A percentile compares a stretch with the other conserved stretches of the same genome.
These are phyloP conservation scores for Lucifuga dentata DNA, from an alignment of 2,113 vertebrate genomes.

Conservation along the genomic window DNA sequence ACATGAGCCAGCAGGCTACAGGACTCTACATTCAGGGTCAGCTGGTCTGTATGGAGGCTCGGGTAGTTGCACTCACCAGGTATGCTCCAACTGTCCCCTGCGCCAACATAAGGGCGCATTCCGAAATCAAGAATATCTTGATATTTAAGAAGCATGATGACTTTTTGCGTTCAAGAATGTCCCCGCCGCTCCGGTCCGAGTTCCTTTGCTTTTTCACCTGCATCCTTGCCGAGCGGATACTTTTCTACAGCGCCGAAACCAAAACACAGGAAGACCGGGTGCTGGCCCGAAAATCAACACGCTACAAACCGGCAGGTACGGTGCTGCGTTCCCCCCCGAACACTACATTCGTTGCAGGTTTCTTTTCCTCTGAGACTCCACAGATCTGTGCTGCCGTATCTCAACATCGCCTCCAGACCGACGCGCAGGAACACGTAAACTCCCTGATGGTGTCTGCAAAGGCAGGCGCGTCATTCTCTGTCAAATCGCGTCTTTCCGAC, in stretches of 20 bases:
- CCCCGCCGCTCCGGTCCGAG: slow-evolving; percentile 78
- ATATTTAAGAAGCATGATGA: slow-evolving; percentile 94
- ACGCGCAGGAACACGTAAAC: slow-evolving; percentile 58
- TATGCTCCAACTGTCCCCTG: slow-evolving; percentile 98
- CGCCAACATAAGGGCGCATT: slow-evolving; percentile 97
- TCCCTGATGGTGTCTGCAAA: slow-evolving; percentile 49
- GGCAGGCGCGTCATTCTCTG: slow-evolving; percentile 38
- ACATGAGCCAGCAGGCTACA: background rate
- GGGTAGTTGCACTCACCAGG: slow-evolving; percentile 88
- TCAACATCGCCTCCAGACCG: slow-evolving; percentile 70
- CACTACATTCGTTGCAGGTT: slow-evolving; percentile 66
- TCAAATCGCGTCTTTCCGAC: slow-evolving; percentile 60
- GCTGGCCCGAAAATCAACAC: slow-evolving; percentile 21
- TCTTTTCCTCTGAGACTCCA: slow-evolving; percentile 57
- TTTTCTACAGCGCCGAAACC: slow-evolving; percentile 49
- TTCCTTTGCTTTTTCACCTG: slow-evolving; percentile 87
- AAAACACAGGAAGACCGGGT: slow-evolving; percentile 44
- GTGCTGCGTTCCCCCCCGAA: slow-evolving; percentile 38
- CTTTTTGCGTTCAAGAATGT: slow-evolving; percentile 84
- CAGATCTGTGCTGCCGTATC: slow-evolving; percentile 36
- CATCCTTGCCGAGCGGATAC: slow-evolving; percentile 75
- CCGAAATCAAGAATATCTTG: slow-evolving; percentile 95
- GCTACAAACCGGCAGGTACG: slow-evolving; percentile 31
- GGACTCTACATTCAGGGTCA: no score
- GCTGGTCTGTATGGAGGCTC: no score